A percentile compares a stretch with the other conserved stretches of the same genome.
Conservation (phyloP, 2,888 invertebrate genomes). For the Dendrolimus houi region DNA sequence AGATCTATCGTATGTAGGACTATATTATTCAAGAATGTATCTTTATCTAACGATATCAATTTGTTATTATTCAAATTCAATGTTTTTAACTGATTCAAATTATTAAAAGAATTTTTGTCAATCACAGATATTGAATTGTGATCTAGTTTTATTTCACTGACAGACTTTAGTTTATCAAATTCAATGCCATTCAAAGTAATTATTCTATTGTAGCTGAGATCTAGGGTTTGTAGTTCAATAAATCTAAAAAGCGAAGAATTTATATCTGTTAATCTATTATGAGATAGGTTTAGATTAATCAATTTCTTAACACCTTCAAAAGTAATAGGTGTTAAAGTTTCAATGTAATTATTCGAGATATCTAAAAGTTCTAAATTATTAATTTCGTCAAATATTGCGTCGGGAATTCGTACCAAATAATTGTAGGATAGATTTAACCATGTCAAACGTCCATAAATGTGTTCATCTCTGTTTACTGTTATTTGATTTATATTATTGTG, state of each 20-base stretch:
- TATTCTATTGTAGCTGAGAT: constrained; percentile 36
- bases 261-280: constrained; percentile 36
- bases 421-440: constrained; percentile 42
- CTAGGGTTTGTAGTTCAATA: constrained; percentile 27
- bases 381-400: constrained; percentile 32
- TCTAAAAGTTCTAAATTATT: constrained; percentile 32
- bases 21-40: constrained; percentile 21
- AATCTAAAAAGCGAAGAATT: constrained; percentile 41
- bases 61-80: constrained; percentile 35
- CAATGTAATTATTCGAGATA: constrained; percentile 41
- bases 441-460: constrained; percentile 21
- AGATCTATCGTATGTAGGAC: constrained; percentile 28
- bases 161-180: constrained; percentile 28
- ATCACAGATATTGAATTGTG: constrained; percentile 31
- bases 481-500: constrained; percentile 36
- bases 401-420: constrained; percentile 27
- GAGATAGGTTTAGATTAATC: constrained; percentile 31
- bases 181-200: constrained; percentile 24
- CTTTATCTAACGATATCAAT: constrained; percentile 25
- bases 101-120: constrained; percentile 24
- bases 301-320: constrained; percentile 44
- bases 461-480: constrained; percentile 9
- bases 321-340: constrained; percentile 23
- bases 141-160: constrained; percentile 32
- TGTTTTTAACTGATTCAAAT: constrained; percentile 19